A percentile compares a stretch with the other conserved stretches of the same genome.
phyloP scores from a whole-genome alignment of 1,140 invertebrate species.

The Trachymyrmex septentrionalis region DNA sequence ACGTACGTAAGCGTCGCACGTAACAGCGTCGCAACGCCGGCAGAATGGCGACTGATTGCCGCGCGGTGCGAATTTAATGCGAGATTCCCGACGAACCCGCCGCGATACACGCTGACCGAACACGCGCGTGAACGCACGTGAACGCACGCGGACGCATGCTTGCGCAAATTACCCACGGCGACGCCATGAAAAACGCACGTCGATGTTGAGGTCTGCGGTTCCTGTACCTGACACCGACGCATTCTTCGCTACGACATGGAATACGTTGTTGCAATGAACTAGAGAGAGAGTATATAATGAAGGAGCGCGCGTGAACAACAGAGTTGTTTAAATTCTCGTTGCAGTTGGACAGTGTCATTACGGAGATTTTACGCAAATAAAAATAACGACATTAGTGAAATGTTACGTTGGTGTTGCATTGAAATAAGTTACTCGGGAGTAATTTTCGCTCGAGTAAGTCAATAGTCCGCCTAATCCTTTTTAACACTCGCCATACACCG shows the following conservation, averaged over 20 bases:
- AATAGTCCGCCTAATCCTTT: background rate
- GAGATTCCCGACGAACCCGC: constrained; percentile 71
- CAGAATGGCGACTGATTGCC: constrained; percentile 80
- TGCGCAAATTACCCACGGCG: constrained; percentile 46
- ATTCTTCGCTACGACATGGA: constrained; percentile 24
- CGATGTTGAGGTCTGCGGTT: constrained; percentile 36
- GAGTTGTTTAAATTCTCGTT: constrained; percentile 11
- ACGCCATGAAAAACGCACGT: constrained; percentile 35
- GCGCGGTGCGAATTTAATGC: constrained; percentile 75
- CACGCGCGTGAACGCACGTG: constrained; percentile 29
- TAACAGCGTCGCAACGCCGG: constrained; percentile 73
- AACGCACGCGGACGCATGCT: constrained; percentile 43
- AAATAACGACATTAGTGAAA: constrained; percentile 16
- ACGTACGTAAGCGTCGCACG: constrained; percentile 78
- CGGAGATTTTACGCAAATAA: constrained; percentile 8
- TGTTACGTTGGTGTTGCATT: background rate
- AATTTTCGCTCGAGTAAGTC: background rate
- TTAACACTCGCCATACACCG: background rate
- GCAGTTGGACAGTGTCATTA: background rate
- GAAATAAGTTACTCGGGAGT: background rate
- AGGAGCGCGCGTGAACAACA: constrained; percentile 4
- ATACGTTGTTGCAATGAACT: constrained; percentile 1
- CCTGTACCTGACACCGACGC: constrained; percentile 31
- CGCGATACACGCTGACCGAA: constrained; percentile 47
- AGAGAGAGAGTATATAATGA: constrained; percentile 23